Evolutionary conservation across 2,888 invertebrate genomes (phyloP).

Genomic region (Matsumyia berberina): DNA sequence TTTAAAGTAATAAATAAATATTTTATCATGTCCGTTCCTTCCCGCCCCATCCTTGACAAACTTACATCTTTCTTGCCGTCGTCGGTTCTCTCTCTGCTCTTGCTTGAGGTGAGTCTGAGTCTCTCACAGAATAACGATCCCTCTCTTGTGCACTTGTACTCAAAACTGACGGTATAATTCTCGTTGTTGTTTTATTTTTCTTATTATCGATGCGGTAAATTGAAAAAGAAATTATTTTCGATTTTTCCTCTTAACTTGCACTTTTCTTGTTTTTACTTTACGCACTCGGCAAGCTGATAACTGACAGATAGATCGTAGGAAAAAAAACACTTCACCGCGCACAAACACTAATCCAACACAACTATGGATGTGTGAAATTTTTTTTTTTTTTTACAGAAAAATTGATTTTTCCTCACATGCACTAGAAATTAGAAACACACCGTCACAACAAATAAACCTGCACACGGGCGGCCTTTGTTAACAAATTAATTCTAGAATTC

Average conservation of each 20-base stretch:
- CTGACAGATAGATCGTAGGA: slow-evolving; percentile 16
- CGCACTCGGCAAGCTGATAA: slow-evolving; percentile 23
- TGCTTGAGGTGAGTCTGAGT: background rate
- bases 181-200: slow-evolving; percentile 28
- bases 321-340: background rate
- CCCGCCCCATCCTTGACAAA: background rate
- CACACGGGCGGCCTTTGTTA: slow-evolving; percentile 1
- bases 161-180: slow-evolving; percentile 13
- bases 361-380: background rate
- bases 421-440: slow-evolving; percentile 56
- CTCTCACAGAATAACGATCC: background rate
- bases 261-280: slow-evolving; percentile 17
- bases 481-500: slow-evolving; percentile 23
- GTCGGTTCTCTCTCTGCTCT: slow-evolving; percentile 30
- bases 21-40: slow-evolving; percentile 1
- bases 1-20: slow-evolving; percentile 12
- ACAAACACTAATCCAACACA: slow-evolving; percentile 28
- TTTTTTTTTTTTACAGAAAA: slow-evolving; percentile 43
- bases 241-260: slow-evolving; percentile 46
- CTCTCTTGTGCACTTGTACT: slow-evolving; percentile 28
- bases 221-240: slow-evolving; percentile 24
- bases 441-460: slow-evolving; percentile 47
- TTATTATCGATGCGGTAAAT: slow-evolving; percentile 40
- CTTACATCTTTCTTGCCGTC: slow-evolving; percentile 44
- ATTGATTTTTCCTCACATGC: slow-evolving; percentile 73